Evolutionary conservation across 2,113 vertebrate genomes (phyloP), one percentile per base, ranked within the genome.

Genomic region (Ramphastos sulfuratus): DNA sequence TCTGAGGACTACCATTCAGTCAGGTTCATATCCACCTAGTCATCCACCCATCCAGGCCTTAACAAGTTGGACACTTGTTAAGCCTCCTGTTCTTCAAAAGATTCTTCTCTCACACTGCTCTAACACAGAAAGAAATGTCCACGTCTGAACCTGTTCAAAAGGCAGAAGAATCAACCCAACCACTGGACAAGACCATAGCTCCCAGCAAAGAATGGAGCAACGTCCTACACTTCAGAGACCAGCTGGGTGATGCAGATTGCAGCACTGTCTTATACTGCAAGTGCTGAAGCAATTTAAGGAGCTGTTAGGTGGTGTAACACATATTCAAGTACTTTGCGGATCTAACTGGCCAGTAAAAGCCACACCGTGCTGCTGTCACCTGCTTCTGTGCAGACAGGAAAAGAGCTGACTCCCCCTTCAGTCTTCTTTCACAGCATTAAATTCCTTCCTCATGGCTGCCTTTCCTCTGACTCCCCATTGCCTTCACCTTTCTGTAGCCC

Each of bases 251-350:
- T 7, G 24, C 39, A 87, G 70, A 67, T 67, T 46, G 58, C 59
- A 85, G 42, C 59, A 44, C 6, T 90, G 70, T 63, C 13, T 59
- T 46, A 25, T 35, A 48, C 66, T 23, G 0, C 66, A 79, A 86
- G 63, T 82, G 69, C 80, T 69, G 37, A 31, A 75, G 73, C 31
- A 76, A 61, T 80, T 63, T 48, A 65, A 80, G 72, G 46, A 59
- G n/a, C 39, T 85, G 84, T 71, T 86, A 73, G 42, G 52, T 7
- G 79, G 52, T 5, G 8, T 82, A 94, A 73, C 56, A 87, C 50
- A 87, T 82, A 66, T 87, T 93, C 85, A 85, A 93, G 90, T 73
- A 79, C 59, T 77, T 85, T 77, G 59, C 72, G 85, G 67, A 65
- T 46, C 72, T 89, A 85, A 80, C 82, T 63, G 91, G 69, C 64